Base-by-base conservation (phyloP, 1,140 invertebrate species). In the Drosophila subobscura region DNA sequence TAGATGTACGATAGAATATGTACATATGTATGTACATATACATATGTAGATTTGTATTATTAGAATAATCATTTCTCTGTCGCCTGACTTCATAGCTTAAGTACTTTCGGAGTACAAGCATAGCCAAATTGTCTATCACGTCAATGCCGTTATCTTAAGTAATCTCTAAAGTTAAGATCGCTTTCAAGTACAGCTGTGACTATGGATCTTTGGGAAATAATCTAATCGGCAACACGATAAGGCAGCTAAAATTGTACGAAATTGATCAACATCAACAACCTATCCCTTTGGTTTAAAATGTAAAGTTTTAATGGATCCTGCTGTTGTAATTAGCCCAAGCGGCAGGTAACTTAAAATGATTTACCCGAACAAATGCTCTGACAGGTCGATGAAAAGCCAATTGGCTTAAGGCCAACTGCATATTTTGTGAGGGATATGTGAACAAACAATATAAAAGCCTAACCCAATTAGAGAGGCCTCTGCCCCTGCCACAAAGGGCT, bases 361-460 rank as follows among this genome's bases (percentile, higher is more conserved):
- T 60, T 46, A 46, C 6, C 45, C 10, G 12, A 56, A 33, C 54
- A 60, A 72, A 65, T 59, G 55, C 42, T n/a, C 29, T 47, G 78
- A 52, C 72, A 45, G 45, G 49, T 53, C 23, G 59, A 27, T 77
- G 58, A 80, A 71, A 81, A 63, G 77, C 65, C 78, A 81, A 61
- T 81, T 80, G 78, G 78, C 78, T 53, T 22, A 20, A 10, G 1
- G 27, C 57, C 77, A 80, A 72, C 45, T 53, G 44, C 57, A 47
- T 27, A 50, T 53, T 46, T 14, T 64, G 52, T 41, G 37, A 20
- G 16, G 27, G 49, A 63, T 16, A 51, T 45, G 41, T 54, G 40
- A 63, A 41, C 33, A 33, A 29, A 22, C 50, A 64, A 59, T 50
- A 42, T 7, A 53, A 45, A 45, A 12, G 33, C 10, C 33, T 37